Base-by-base conservation (phyloP, 2,797 vertebrate species). In the Syngnathus rostellatus region DNA sequence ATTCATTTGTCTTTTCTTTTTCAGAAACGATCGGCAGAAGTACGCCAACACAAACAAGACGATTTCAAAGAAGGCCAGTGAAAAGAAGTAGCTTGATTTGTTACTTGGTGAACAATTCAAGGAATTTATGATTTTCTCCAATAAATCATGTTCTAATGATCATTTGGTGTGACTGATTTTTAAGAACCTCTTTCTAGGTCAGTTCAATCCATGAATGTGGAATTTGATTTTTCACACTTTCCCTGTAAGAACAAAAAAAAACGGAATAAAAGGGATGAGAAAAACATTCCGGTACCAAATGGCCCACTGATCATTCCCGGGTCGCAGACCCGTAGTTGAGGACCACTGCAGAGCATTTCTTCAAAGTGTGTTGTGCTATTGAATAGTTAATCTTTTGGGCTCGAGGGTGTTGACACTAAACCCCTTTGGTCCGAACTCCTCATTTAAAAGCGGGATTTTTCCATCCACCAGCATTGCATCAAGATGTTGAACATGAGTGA, bases 11-110 rank as follows among this genome's bases (percentile, higher is more conserved):
- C 11, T 65, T 57, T 77, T 63, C 65, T 46, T 63, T 69, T 59
- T 69, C 78, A 94, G 92, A 83, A 93, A 92, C 68, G 92, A 94
- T 78, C 87, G 86, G 41, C 90, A 93, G 1, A 93, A 94, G 79
- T 92, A 92, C 62, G 5, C 59, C 70, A 93, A 86, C 77, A 67
- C 46, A 39, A 82, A 82, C 78, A 94, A 94, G 84, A 93, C 92
- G 0, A 67, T 92, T 62, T 90, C 92, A 10, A 87, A 87, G 71
- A 93, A 89, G 71, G 83, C 88, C 21, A 23, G 48, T 54, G 87
- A 87, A 6, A 90, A 91, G 73, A 89, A 88, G 66, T 89, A 85
- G 67, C 45, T 45, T 3, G 16, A 43, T 40, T 63, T 63, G 7
- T 37, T 19, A 48, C 21, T 63, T 62, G 46, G 12, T 63, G 45